These are phyloP conservation scores for Temnothorax longispinosus DNA, from an alignment of 1,140 invertebrate genomes.

Conservation along the genomic window DNA sequence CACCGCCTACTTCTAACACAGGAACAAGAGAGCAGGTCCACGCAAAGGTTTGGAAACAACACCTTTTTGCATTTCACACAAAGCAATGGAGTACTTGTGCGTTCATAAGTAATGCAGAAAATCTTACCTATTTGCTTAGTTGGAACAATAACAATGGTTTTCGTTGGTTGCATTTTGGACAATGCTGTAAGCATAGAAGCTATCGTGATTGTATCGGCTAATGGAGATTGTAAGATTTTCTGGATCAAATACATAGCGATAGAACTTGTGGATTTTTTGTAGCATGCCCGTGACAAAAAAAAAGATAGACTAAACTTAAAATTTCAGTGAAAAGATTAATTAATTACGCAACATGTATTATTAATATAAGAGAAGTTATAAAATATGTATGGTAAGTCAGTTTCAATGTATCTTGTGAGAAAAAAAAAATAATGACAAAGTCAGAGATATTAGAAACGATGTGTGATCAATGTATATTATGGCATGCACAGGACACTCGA, in stretches of 20 bases:
- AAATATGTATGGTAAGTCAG: slow-evolving; percentile 63
- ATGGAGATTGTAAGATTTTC: slow-evolving; percentile 30
- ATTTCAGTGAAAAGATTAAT: slow-evolving; percentile 60
- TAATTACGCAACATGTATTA: slow-evolving; percentile 60
- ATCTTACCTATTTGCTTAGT: slow-evolving; percentile 56
- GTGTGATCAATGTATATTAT: slow-evolving; percentile 44
- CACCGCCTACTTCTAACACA: slow-evolving; percentile 81
- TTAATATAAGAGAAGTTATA: slow-evolving; percentile 68
- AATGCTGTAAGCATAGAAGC: slow-evolving; percentile 23
- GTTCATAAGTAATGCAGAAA: slow-evolving; percentile 24
- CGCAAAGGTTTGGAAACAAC: slow-evolving; percentile 76
- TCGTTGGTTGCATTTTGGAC: slow-evolving; percentile 19
- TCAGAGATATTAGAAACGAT: neutral
- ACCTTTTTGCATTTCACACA: neutral
- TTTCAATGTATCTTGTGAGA: slow-evolving; percentile 34
- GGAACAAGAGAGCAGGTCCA: slow-evolving; percentile 75
- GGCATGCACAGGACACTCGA: slow-evolving; percentile 85
- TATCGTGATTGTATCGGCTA: slow-evolving; percentile 42
- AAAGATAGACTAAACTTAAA: slow-evolving; percentile 54
- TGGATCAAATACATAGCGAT: neutral
- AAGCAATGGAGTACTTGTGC: neutral
- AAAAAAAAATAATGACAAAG: neutral
- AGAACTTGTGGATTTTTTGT: slow-evolving; percentile 59
- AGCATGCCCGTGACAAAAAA: slow-evolving; percentile 36
- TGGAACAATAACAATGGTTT: slow-evolving; percentile 49